A percentile compares a stretch with the other conserved stretches of the same genome.
Conservation (phyloP, 2,113 vertebrate species). For the Paradoxurus hermaphroditus region DNA sequence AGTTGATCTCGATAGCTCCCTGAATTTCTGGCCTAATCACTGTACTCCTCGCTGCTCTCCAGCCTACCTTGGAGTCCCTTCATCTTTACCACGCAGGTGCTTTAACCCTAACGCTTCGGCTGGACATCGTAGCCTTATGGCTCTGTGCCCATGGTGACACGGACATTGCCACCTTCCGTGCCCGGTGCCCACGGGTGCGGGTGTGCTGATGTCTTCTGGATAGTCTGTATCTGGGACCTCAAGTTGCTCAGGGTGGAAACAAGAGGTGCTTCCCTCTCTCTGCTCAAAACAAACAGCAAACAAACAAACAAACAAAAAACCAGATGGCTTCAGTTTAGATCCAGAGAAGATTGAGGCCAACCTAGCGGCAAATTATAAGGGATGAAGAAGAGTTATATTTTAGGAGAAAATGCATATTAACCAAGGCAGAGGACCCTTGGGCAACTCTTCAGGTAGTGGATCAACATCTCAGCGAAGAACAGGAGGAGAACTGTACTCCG, state of each 20-base stretch:
- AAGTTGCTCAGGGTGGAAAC: neutral
- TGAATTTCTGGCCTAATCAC: neutral
- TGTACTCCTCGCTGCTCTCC: neutral
- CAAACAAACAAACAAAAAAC: too few relatives aligned
- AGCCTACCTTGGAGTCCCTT: neutral
- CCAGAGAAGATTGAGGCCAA: neutral
- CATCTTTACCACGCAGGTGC: neutral
- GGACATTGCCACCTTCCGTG: neutral
- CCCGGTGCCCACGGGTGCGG: neutral
- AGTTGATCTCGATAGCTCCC: neutral
- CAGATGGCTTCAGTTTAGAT: neutral
- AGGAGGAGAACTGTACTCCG: neutral
- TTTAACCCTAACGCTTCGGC: neutral
- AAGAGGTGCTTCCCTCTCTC: neutral
- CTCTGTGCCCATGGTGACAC: fast-evolving
- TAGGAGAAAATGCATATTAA: neutral
- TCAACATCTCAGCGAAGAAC: neutral
- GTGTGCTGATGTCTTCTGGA: neutral
- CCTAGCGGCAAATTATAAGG: neutral
- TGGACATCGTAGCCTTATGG: too few relatives aligned
- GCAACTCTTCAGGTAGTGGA: neutral
- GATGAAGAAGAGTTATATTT: neutral
- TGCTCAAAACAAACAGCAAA: neutral
- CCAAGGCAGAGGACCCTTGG: neutral
- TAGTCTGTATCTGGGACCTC: neutral